phyloP scores from a whole-genome alignment of 2,797 vertebrate species.

The Eulemur albifrons region DNA sequence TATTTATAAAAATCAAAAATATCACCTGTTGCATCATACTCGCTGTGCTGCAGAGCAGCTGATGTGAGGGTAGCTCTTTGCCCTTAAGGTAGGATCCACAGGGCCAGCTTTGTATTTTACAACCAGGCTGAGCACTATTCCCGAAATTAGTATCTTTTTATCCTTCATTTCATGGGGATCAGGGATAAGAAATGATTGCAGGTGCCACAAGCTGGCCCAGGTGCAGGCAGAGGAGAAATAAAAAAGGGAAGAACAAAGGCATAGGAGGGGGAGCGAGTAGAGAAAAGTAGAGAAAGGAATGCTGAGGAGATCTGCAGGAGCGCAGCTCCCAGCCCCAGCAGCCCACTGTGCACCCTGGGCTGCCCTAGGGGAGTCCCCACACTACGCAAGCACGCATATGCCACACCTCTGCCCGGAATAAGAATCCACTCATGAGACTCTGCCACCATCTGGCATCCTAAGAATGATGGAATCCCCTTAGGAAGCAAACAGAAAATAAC shows the following conservation, averaged over 20 bases:
- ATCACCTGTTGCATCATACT: not conserved
- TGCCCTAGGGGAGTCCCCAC: not conserved
- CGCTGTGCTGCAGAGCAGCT: accelerated
- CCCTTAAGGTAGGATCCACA: not conserved
- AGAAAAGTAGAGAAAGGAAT: no score
- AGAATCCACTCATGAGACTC: not conserved
- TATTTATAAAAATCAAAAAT: not conserved
- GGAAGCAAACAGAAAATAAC: not conserved
- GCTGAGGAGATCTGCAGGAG: not conserved
- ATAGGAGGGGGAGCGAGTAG: accelerated
- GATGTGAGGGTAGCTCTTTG: accelerated
- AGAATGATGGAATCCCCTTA: not conserved
- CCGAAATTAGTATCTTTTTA: not conserved
- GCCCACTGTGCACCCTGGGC: accelerated
- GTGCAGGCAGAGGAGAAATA: not conserved
- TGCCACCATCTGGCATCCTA: accelerated
- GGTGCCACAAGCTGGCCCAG: not conserved
- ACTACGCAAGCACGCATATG: accelerated
- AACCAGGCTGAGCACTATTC: not conserved
- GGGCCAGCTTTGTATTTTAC: not conserved
- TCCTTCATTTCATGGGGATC: not conserved
- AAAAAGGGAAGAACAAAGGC: not conserved
- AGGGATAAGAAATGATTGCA: not conserved
- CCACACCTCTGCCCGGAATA: not conserved
- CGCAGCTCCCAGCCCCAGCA: accelerated